phyloP scores from a whole-genome alignment of 2,888 invertebrate species.

The Meta bourneti region DNA sequence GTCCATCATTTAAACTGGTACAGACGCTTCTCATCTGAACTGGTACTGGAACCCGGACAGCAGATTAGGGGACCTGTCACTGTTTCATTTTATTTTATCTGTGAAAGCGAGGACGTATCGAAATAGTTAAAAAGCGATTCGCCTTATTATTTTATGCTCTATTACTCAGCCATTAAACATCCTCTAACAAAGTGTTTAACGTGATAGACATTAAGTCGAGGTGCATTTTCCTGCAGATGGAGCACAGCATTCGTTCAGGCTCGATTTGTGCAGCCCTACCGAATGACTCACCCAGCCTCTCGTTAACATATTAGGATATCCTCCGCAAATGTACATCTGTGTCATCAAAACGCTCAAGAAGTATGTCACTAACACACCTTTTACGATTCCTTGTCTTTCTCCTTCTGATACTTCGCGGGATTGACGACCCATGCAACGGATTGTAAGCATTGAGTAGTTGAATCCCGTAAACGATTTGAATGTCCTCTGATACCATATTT shows the following conservation, averaged over 20 bases:
- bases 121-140: no score
- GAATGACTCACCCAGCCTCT: neutral
- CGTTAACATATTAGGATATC: slow-evolving; percentile 13
- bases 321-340: slow-evolving; percentile 21
- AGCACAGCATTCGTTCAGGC: slow-evolving; percentile 17
- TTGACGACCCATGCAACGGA: neutral
- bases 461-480: no score
- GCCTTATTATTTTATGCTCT: no score
- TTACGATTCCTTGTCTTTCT: neutral
- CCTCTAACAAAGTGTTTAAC: neutral
- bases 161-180: neutral
- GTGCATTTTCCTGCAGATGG: slow-evolving; percentile 11
- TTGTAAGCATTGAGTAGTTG: no score
- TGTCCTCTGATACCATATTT: no score
- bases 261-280: neutral
- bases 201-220: neutral
- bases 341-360: slow-evolving; percentile 16
- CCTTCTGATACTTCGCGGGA: neutral
- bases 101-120: no score
- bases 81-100: no score
- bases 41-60: no score
- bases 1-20: no score
- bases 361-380: slow-evolving; percentile 31
- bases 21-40: no score
- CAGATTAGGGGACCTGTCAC: no score